Percentiles rank a stretch among this genome's conserved stretches.
These are phyloP conservation scores for Sardinella longiceps DNA, from an alignment of 2,797 vertebrate genomes.

Conservation along the genomic window DNA sequence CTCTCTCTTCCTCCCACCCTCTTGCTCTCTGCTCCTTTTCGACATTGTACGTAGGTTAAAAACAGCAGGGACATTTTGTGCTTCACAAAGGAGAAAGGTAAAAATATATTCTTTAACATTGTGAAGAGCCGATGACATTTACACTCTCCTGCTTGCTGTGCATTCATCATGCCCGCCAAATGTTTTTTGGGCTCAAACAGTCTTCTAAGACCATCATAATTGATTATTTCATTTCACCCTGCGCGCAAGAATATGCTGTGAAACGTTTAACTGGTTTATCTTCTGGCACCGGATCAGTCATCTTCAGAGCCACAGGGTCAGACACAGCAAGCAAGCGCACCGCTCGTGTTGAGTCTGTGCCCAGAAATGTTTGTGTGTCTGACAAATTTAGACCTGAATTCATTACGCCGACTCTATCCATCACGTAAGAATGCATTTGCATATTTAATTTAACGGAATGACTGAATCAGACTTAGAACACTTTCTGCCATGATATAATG, in stretches of 20 bases:
- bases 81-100: neutral
- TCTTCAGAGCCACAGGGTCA: conserved; percentile 14
- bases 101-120: neutral
- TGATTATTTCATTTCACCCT: neutral
- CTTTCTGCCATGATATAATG: neutral
- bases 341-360: neutral
- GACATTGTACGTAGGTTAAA: neutral
- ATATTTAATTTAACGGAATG: neutral
- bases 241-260: neutral
- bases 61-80: neutral
- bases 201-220: neutral
- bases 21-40: neutral
- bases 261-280: conserved; percentile 19
- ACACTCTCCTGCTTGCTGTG: neutral
- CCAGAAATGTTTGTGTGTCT: conserved; percentile 4
- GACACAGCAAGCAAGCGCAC: neutral
- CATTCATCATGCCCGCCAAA: neutral
- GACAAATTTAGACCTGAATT: conserved; percentile 13
- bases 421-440: neutral
- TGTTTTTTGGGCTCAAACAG: neutral
- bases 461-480: neutral
- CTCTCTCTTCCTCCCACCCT: neutral
- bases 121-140: neutral
- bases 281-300: neutral
- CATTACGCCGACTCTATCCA: neutral